A percentile compares a stretch with the other conserved stretches of the same genome.
These are phyloP conservation scores for Balaeniceps rex DNA, from an alignment of 2,113 vertebrate species.

Conservation along the genomic window DNA sequence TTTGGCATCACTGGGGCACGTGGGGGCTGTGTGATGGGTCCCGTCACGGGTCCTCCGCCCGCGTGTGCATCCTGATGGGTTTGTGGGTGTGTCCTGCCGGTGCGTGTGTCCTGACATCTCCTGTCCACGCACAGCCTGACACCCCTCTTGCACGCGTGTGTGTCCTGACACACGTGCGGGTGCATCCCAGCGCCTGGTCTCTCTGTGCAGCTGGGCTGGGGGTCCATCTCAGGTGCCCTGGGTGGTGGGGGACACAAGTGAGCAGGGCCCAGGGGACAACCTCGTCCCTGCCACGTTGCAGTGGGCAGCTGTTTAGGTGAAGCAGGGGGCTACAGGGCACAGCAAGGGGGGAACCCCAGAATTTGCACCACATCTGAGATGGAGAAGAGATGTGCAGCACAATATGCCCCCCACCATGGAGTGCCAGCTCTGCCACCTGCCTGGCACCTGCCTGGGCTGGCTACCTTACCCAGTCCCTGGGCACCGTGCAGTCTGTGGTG, in stretches of 20 bases:
- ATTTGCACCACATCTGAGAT: not conserved
- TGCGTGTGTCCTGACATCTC: fast-evolving
- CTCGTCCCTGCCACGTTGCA: not conserved
- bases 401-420: fast-evolving
- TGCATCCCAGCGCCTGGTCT: fast-evolving
- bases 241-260: fast-evolving
- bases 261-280: not conserved
- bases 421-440: not conserved
- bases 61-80: fast-evolving
- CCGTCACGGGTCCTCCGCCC: fast-evolving
- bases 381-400: not conserved
- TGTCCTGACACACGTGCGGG: not conserved
- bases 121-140: not conserved
- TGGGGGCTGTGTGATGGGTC: not conserved
- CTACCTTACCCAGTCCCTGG: not conserved
- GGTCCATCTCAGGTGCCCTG: not conserved
- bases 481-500: not conserved
- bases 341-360: fast-evolving
- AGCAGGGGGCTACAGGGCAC: not conserved
- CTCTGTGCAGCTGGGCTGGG: not conserved
- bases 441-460: not conserved
- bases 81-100: not conserved
- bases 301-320: not conserved
- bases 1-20: fast-evolving
- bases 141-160: fast-evolving